Base-by-base conservation (phyloP, 1,140 invertebrate species). In the Hylaeus anthracinus region DNA sequence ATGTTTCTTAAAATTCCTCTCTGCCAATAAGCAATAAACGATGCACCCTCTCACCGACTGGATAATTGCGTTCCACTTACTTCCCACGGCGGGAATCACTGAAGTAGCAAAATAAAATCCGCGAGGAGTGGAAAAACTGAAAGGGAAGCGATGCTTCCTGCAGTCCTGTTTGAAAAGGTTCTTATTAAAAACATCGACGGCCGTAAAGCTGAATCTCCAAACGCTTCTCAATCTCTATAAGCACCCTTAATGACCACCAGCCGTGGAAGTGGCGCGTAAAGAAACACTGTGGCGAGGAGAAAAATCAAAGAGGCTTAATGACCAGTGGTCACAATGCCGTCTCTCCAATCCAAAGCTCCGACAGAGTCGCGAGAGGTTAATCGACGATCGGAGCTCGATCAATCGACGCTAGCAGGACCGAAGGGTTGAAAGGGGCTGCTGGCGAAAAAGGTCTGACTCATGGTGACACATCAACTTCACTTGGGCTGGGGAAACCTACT, bases 171-270 rank as follows among this genome's bases (percentile, higher is more conserved):
- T 41, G 41, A 66, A 4, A 15, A 14, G 45, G 45, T n/a, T 53
- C 14, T 55, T 14, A 56, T 43, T 37, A 56, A 45, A 61, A 61
- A 37, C 8, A 37, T 37, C 26, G 12, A 9, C 43, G 39, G 51
- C 10, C 10, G 41, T 8, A 66, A 26, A 43, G 10, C 12, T 12
- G 53, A 6, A 12, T 26, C 45, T 51, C 3, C 4, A 67, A 67
- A 67, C n/a, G 14, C 67, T 39, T 58, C 26, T 58, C 51, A 51
- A 56, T 71, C 69, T 58, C 8, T 2, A 6, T 5, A n/a, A 71
- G 53, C 53, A 43, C 69, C 53, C 69, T 58, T 71, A 71, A 56
- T 58, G 53, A 71, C 51, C 67, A 71, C 51, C 67, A 71, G 56
- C 58, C 45, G n/a, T n/a, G n/a, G n/a, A 67, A 71, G 55, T 58